These are phyloP conservation scores for Panopea generosa DNA, from an alignment of 2,888 invertebrate species.

Conservation along the genomic window DNA sequence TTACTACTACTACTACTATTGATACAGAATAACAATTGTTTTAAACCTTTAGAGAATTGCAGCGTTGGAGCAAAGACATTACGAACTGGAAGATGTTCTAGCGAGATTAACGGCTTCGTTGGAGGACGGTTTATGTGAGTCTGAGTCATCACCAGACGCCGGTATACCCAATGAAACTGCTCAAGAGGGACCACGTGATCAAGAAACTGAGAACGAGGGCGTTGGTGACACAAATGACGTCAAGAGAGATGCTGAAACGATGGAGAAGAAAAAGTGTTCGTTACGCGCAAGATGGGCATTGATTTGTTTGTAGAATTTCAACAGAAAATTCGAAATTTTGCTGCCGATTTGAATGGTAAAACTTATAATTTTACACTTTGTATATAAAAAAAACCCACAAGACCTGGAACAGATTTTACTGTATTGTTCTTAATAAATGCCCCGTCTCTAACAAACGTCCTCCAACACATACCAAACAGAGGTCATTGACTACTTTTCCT, in stretches of 20 bases:
- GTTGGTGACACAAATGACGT: not conserved
- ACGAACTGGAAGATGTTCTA: conserved; percentile 56
- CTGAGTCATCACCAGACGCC: too few species aligned
- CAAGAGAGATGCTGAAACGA: not conserved
- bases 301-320: conserved; percentile 60
- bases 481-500: too few species aligned
- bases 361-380: too few species aligned
- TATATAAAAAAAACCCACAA: too few species aligned
- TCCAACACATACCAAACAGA: too few species aligned
- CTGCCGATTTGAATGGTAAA: conserved; percentile 56
- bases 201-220: not conserved
- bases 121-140: conserved; percentile 11
- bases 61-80: conserved; percentile 49
- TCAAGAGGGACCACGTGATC: not conserved
- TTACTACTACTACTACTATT: too few species aligned
- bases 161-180: too few species aligned
- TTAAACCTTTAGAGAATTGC: conserved; percentile 53
- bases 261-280: not conserved
- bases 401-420: too few species aligned
- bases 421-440: too few species aligned
- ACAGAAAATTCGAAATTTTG: conserved; percentile 51
- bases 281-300: conserved; percentile 16
- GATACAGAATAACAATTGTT: too few species aligned
- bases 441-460: too few species aligned
- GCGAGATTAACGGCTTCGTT: conserved; percentile 43